phyloP scores from a whole-genome alignment of 2,888 invertebrate species.

The Yponomeuta sedellus region DNA sequence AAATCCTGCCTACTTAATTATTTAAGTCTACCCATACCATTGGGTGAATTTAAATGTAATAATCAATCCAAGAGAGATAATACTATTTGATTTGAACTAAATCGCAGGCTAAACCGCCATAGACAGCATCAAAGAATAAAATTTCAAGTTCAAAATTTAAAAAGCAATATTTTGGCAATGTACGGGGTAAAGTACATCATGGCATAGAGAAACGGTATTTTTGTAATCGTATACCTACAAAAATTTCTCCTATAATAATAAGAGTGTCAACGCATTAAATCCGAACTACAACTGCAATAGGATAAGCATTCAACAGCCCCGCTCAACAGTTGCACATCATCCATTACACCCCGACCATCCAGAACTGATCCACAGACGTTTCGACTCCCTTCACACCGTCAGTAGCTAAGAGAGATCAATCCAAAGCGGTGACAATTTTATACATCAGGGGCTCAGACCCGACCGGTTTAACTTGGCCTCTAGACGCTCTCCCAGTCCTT shows the following conservation, averaged over 20 bases:
- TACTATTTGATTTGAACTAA: too few relatives aligned
- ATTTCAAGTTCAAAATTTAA: too few relatives aligned
- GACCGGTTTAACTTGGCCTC: background rate
- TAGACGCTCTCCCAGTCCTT: background rate
- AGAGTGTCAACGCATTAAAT: background rate
- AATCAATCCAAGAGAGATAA: too few relatives aligned
- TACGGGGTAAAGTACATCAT: too few relatives aligned
- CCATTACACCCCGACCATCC: background rate
- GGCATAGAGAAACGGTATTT: too few relatives aligned
- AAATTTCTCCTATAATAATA: background rate
- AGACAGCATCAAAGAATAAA: too few relatives aligned
- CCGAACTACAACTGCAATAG: background rate
- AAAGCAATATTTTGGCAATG: too few relatives aligned
- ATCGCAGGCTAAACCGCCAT: too few relatives aligned
- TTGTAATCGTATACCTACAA: too few relatives aligned
- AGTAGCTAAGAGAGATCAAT: background rate
- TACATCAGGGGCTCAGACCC: background rate
- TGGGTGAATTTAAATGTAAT: too few relatives aligned
- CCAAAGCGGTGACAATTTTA: background rate
- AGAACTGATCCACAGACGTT: background rate
- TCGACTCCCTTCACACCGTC: background rate
- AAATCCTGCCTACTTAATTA: too few relatives aligned
- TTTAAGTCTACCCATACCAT: too few relatives aligned
- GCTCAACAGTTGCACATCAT: background rate
- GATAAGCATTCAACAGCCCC: background rate